Conservation (phyloP, 2,113 vertebrate species). For the Chrysemys picta region DNA sequence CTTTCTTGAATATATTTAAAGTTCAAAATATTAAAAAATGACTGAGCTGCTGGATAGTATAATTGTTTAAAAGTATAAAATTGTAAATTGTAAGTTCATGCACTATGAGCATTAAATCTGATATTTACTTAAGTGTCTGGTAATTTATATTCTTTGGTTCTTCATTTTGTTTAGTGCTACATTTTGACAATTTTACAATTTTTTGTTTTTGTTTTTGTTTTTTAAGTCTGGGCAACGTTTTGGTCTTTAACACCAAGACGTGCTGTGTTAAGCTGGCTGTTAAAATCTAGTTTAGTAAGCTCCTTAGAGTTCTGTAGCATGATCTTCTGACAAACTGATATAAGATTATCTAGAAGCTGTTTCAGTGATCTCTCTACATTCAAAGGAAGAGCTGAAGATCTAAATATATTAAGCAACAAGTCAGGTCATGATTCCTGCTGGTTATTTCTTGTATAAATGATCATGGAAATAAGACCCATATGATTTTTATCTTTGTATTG, state of each 20-base stretch:
- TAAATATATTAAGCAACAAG: too few relatives aligned
- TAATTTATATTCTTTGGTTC: background rate
- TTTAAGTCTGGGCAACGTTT: background rate
- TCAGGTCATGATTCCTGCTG: background rate
- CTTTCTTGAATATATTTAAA: background rate
- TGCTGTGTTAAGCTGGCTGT: background rate
- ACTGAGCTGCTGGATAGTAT: background rate
- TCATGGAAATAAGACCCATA: too few relatives aligned
- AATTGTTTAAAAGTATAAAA: background rate
- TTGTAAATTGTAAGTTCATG: background rate
- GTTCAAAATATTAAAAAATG: background rate
- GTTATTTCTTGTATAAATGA: too few relatives aligned
- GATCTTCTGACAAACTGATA: background rate
- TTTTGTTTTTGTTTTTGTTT: background rate
- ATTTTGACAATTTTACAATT: background rate
- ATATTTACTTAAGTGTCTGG: background rate
- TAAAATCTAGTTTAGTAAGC: background rate
- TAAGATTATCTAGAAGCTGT: background rate
- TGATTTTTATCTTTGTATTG: too few relatives aligned
- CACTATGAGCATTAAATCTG: background rate
- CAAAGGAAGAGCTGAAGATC: too few relatives aligned
- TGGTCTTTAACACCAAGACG: background rate
- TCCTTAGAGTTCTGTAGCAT: background rate
- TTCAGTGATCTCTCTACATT: too few relatives aligned
- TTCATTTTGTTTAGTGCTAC: background rate